Evolutionary conservation across 2,797 vertebrate genomes (phyloP), one percentile per base, ranked within the genome.

Genomic region (Momotus momota): DNA sequence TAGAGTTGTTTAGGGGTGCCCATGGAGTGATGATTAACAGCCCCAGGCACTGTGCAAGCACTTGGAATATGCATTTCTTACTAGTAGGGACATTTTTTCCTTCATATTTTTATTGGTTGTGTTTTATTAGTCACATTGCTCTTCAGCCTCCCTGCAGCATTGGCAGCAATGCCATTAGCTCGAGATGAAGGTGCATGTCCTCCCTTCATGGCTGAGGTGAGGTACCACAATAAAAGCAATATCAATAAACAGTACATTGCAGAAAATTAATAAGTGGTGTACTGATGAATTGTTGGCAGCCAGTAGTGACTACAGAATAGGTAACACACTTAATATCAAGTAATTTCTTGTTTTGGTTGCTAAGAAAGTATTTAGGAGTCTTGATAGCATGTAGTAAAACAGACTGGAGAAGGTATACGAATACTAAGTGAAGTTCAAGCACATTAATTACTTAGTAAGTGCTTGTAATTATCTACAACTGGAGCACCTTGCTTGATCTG

Each of bases 61-160:
- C 81, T 95, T 84, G 45, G 86, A 91, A 95, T 86, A 80, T 91
- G 81, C 88, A 69, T 94, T 94, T 95, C 93, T 40, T 83, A 77
- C 88, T 90, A 85, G 83, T 74, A 87, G 65, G 87, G 80, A 92
- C 73, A 70, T 88, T 87, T 93, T 94, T 87, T 84, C 95, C 86
- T 93, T 93, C 91, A 93, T 91, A 88, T 84, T 93, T 96, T 96
- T 94, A 95, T 96, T 79, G 88, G 84, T 64, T 82, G 35, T 94
- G 90, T 94, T 90, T 91, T 94, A 94, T 96, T 90, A 91, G 94
- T 80, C 86, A 71, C 90, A 77, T 96, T 91, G 85, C 79, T 93
- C 87, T 95, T 95, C 94, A 94, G 92, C 88, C 90, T 97, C 95
- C 97, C 96, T 90, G 94, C 93, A 94, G 95, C 97, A 96, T 78